A percentile compares a stretch with the other conserved stretches of the same genome.
Conservation (phyloP, 2,888 invertebrate genomes). For the Cheilosia impressa region DNA sequence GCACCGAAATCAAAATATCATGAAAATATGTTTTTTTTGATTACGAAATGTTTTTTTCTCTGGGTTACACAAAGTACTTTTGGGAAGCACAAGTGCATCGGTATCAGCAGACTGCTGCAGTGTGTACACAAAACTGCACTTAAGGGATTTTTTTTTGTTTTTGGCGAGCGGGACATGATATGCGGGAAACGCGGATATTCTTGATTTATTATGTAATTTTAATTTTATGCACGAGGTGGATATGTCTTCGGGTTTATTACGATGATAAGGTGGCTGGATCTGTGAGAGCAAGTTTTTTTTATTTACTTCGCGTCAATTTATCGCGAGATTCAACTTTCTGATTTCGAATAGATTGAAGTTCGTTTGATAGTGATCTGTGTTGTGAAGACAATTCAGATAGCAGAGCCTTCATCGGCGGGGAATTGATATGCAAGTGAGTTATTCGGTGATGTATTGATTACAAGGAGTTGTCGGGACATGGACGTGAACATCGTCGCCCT, state of each 20-base stretch:
- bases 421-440: not conserved
- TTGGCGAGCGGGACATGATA: conserved; percentile 25
- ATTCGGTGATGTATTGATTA: not conserved
- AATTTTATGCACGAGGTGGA: conserved; percentile 67
- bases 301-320: conserved; percentile 36
- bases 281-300: conserved; percentile 40
- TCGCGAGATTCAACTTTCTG: conserved; percentile 24
- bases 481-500: too few relatives aligned
- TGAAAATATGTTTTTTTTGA: conserved; percentile 69
- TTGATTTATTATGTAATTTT: conserved; percentile 72
- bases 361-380: not conserved
- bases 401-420: not conserved
- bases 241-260: conserved; percentile 69
- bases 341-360: conserved; percentile 27
- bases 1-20: conserved; percentile 67
- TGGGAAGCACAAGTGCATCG: conserved; percentile 66
- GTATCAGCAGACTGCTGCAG: conserved; percentile 55
- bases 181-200: conserved; percentile 68
- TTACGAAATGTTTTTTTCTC: conserved; percentile 70
- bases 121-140: conserved; percentile 73
- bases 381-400: not conserved
- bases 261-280: conserved; percentile 50
- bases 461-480: not conserved
- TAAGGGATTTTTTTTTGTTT: conserved; percentile 50
- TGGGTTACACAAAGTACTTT: conserved; percentile 65